A percentile compares a stretch with the other conserved stretches of the same genome.
Evolutionary conservation across 2,113 vertebrate species (phyloP).

Genomic region (Onychostoma macrolepis): DNA sequence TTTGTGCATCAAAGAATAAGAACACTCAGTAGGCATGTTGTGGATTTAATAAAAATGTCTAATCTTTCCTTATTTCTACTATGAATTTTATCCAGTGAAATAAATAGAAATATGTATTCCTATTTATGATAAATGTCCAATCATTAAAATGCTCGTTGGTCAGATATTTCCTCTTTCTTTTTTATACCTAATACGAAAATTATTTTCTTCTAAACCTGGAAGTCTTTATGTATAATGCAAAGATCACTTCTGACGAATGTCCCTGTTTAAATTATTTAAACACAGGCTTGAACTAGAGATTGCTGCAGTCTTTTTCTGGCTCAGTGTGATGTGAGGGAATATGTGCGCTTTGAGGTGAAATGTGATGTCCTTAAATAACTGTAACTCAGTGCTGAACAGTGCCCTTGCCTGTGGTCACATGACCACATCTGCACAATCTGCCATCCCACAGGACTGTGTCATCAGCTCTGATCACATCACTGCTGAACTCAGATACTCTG

Average conservation of each 20-base stretch:
- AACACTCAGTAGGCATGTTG: not conserved
- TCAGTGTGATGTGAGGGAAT: not conserved
- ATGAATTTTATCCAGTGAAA: not conserved
- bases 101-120: not conserved
- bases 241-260: slow-evolving; percentile 13
- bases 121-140: not conserved
- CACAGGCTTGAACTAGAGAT: slow-evolving; percentile 3
- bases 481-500: not conserved
- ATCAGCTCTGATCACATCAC: slow-evolving; percentile 24
- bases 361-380: slow-evolving; percentile 10
- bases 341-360: slow-evolving; percentile 10
- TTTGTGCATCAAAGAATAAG: not conserved
- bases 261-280: slow-evolving; percentile 32
- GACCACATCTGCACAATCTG: slow-evolving; percentile 13
- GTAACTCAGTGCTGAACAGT: not conserved
- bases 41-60: not conserved
- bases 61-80: not conserved
- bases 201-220: slow-evolving; percentile 1
- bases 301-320: not conserved
- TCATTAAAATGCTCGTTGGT: not conserved
- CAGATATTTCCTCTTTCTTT: not conserved
- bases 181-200: not conserved
- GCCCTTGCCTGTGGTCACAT: slow-evolving; percentile 28
- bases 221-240: slow-evolving; percentile 23
- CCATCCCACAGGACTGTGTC: not conserved